Base-by-base conservation (phyloP, 2,888 invertebrate species). In the Zele albiditarsus region DNA sequence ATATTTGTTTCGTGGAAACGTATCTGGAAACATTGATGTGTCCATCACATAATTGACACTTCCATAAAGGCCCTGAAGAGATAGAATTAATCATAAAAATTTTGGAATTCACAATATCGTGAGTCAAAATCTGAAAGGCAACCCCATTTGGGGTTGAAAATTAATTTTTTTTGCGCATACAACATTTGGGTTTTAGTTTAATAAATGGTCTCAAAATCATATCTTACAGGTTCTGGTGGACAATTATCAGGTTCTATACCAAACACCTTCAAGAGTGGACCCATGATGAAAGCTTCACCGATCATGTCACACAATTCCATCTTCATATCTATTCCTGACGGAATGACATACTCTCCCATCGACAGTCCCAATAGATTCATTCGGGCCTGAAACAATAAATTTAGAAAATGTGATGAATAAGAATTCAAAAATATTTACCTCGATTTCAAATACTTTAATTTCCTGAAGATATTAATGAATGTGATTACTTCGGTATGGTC, bases 1-100 rank as follows among this genome's bases (percentile, higher is more conserved):
- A 67, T 81, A 81, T 58, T 77, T 77, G 23, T 71, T 76, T n/a
- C 71, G 77, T 58, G 77, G 76, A 31, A 79, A 78, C 33, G 73
- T 65, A 12, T 79, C 78, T 5, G 80, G 77, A 6, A 78, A 38
- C 4, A 10, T 62, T 0, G 74, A 71, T 28, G 73, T 62, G 8
- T 73, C 49, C 8, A 76, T 62, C 1, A 5, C n/a, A 58, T 76
- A 80, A 20, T 67, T 73, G n/a, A 63, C 31, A 31, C 58, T 60
- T 1, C 42, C 31, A 53, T 79, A 80, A 23, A 0, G 8, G 5
- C 80, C 80, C 80, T 80, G 60, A 66, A 66, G 20, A 38, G 12
- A 10, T 20, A 23, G 46, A 46, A 33, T 16, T 8, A 6, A 25
- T 67, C 28, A 12, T 38, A 53, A 42, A 28, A 16, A 60, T 27